phyloP scores from a whole-genome alignment of 2,888 invertebrate species.

The Adela reaumurella region DNA sequence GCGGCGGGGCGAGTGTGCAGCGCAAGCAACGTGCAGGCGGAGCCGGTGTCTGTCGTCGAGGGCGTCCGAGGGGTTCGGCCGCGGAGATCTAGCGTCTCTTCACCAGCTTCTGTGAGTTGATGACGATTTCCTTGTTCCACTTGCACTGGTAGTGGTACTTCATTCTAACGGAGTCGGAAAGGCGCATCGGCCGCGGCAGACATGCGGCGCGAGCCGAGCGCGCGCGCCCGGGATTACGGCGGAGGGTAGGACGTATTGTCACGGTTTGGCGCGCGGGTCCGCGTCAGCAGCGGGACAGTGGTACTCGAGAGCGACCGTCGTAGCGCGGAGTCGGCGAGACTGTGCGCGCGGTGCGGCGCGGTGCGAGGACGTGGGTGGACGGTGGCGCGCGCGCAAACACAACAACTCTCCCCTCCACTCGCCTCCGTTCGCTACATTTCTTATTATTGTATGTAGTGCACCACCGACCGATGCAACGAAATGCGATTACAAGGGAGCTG shows the following conservation, averaged over 20 bases:
- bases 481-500: no score
- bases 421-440: no score
- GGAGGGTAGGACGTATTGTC: conserved; percentile 47
- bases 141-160: conserved; percentile 83
- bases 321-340: conserved; percentile 31
- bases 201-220: conserved; percentile 47
- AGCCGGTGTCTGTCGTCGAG: conserved; percentile 46
- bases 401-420: neutral
- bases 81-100: conserved; percentile 77
- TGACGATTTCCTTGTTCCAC: conserved; percentile 90
- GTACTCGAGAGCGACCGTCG: conserved; percentile 21
- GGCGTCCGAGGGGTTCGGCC: conserved; percentile 22
- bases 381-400: conserved; percentile 7
- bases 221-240: conserved; percentile 35
- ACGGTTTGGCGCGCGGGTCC: conserved; percentile 19
- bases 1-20: no score
- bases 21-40: conserved; percentile 13
- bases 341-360: conserved; percentile 34
- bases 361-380: conserved; percentile 10
- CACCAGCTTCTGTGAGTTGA: conserved; percentile 89
- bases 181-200: conserved; percentile 44
- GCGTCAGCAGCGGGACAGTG: neutral
- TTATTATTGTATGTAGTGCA: no score
- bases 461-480: no score
- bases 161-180: conserved; percentile 53